These are phyloP conservation scores for Staurois parvus DNA, from an alignment of 2,797 vertebrate species.

Conservation along the genomic window DNA sequence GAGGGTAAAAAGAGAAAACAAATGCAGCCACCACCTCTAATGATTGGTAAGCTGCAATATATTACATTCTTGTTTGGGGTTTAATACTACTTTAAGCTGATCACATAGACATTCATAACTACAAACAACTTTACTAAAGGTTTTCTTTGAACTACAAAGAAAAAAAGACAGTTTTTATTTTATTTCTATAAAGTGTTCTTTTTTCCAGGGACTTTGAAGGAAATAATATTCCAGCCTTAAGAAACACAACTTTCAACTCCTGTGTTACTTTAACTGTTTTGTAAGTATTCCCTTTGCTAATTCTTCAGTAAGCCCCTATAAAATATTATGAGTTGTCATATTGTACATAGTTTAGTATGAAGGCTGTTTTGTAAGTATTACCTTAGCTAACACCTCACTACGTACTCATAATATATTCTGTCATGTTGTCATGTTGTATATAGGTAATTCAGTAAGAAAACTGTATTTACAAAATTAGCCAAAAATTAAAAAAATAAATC, in stretches of 20 bases:
- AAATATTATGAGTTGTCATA: no score
- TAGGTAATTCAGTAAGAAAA: not conserved
- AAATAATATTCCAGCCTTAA: conserved; percentile 89
- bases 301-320: not conserved
- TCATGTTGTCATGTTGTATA: no score
- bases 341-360: no score
- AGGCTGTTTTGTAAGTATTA: conserved; percentile 91
- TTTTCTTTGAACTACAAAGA: not conserved
- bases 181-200: conserved; percentile 29
- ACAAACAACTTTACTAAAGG: not conserved
- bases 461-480: not conserved
- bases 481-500: no score
- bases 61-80: no score
- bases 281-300: conserved; percentile 80
- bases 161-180: not conserved
- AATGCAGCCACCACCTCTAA: no score
- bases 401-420: no score
- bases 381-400: not conserved
- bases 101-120: no score
- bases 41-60: no score
- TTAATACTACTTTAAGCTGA: no score
- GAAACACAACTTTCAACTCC: conserved; percentile 87
- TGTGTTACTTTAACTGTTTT: conserved; percentile 91
- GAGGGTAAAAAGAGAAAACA: no score
- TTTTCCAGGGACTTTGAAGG: conserved; percentile 89